Conservation (phyloP, 2,113 vertebrate species). For the Anarrhichthys ocellatus region DNA sequence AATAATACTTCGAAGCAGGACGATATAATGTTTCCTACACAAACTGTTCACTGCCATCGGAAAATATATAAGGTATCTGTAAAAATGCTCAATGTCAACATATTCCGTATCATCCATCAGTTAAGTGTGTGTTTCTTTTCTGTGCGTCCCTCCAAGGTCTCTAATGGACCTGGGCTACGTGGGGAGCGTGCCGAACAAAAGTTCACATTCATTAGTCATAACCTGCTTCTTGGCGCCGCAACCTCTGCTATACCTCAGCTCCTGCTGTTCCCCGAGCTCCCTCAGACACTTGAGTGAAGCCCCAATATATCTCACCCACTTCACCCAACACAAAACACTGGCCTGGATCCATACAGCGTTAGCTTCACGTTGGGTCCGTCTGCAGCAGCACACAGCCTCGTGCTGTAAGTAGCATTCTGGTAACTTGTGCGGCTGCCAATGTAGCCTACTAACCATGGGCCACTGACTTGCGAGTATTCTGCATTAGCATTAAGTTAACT, state of each 20-base stretch:
- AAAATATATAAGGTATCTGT: not conserved
- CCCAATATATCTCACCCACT: not conserved
- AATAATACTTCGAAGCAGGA: not conserved
- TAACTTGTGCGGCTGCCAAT: not conserved
- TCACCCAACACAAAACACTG: slow-evolving; percentile 1
- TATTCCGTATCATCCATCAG: slow-evolving; percentile 59
- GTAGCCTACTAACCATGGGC: not conserved
- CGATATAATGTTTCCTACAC: no score
- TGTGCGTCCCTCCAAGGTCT: slow-evolving; percentile 43
- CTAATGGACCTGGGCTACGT: slow-evolving; percentile 62
- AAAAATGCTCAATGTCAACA: not conserved
- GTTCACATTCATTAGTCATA: slow-evolving; percentile 82
- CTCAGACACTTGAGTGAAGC: not conserved
- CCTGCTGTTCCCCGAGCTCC: slow-evolving; percentile 18
- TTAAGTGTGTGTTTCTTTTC: slow-evolving; percentile 16
- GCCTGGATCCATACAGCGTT: not conserved
- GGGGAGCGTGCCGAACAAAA: slow-evolving; percentile 61
- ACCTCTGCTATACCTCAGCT: slow-evolving; percentile 41
- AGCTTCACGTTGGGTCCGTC: not conserved
- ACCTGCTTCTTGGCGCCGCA: slow-evolving; percentile 59
- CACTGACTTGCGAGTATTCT: not conserved
- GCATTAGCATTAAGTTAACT: not conserved
- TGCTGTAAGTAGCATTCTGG: not conserved
- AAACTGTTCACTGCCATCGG: not conserved
- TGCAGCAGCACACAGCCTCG: not conserved